Conservation (phyloP, 1,140 invertebrate genomes). For the Cydia splendana region DNA sequence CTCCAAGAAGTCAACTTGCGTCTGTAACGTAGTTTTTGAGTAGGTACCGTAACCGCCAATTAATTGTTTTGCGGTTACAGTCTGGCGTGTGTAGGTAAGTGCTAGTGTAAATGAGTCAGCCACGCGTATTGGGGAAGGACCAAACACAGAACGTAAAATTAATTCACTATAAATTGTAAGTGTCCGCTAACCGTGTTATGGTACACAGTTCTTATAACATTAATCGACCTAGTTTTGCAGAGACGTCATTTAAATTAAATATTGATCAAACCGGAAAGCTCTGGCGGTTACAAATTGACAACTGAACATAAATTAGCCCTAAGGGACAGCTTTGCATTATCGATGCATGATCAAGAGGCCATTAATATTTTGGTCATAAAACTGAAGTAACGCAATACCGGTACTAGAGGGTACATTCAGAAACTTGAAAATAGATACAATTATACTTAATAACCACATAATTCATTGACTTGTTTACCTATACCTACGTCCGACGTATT, state of each 20-base stretch:
- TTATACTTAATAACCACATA: not conserved
- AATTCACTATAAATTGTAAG: not conserved
- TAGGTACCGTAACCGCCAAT: not conserved
- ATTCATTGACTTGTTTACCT: no score
- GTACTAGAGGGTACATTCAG: not conserved
- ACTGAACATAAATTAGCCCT: not conserved
- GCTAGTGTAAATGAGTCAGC: slow-evolving; percentile 22
- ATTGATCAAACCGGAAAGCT: not conserved
- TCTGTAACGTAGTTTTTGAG: not conserved
- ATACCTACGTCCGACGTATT: no score
- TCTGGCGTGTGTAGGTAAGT: not conserved
- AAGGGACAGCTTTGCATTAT: not conserved
- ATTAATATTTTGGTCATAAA: slow-evolving; percentile 13
- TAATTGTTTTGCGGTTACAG: not conserved
- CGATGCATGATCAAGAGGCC: not conserved
- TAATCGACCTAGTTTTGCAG: not conserved
- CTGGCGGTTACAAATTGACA: not conserved
- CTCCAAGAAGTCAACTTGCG: not conserved
- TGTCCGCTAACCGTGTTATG: slow-evolving; percentile 17
- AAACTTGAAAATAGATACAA: not conserved
- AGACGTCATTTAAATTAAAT: not conserved
- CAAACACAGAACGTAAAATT: slow-evolving; percentile 19
- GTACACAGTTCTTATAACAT: not conserved
- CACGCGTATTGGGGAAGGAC: slow-evolving; percentile 8
- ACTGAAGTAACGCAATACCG: not conserved